These are phyloP conservation scores for Heterodera schachtii DNA, from an alignment of 1,140 invertebrate species.

Conservation along the genomic window DNA sequence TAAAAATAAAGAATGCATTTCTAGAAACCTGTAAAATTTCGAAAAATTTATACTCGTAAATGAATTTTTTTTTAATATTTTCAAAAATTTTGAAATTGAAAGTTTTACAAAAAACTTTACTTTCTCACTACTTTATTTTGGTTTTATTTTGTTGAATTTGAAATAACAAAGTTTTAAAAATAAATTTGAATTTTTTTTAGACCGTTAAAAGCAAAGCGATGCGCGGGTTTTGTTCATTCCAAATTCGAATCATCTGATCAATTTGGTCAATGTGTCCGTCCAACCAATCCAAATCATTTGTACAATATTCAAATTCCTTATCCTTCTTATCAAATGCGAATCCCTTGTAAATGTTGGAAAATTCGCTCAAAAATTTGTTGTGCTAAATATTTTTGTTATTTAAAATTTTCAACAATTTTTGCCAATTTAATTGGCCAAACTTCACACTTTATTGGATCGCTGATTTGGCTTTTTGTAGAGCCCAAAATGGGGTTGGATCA, in stretches of 20 bases:
- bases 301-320: neutral
- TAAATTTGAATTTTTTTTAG: no score
- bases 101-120: no score
- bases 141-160: no score
- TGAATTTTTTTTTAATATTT: no score
- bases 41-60: no score
- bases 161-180: no score
- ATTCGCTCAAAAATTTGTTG: neutral
- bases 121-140: no score
- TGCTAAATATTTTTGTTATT: neutral
- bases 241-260: neutral
- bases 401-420: no score
- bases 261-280: neutral
- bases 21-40: no score
- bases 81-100: no score
- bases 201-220: neutral
- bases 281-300: conserved; percentile 1
- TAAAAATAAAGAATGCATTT: no score
- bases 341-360: neutral
- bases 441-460: neutral
- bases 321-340: neutral
- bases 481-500: neutral
- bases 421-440: neutral
- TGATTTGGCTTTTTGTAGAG: neutral
- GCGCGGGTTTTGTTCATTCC: neutral